Evolutionary conservation across 2,888 invertebrate genomes (phyloP), one percentile per base, ranked within the genome.

Genomic region (Dioctria rufipes): DNA sequence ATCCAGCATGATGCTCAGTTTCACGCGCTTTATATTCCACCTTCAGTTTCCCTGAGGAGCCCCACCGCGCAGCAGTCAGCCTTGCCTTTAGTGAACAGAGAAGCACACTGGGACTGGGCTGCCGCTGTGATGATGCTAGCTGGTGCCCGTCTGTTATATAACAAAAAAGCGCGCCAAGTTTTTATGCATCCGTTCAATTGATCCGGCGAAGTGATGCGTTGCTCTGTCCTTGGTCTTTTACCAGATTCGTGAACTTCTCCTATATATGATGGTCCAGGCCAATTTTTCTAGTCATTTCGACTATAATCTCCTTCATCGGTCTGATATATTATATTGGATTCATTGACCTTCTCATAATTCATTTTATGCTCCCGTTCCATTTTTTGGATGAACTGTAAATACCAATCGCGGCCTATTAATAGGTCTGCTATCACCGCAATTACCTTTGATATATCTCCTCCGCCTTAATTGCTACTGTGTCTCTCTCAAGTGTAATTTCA

Each of bases 111-210:
- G 25, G 25, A 25, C 25, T 25, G 63, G 51, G 40, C 42, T 58
- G 37, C 61, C 3, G n/a, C 54, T 49, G 49, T 37, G 51, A 49
- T 49, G 46, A 9, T 67, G 69, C 51, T 49, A 11, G 13, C 58
- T 73, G 58, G 73, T 73, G 60, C 73, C 11, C 54, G 8, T 67
- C n/a, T 42, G 58, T 80, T 80, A 80, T 73, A 66, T 80, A 80
- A 80, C 46, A 80, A 80, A 80, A 80, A 80, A 80, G 73, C 80
- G 80, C 80, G 80, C 75, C 80, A 80, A 73, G 75, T 80, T 80
- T 80, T 80, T 80, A 80, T 80, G 75, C 80, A 80, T 80, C 80
- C 80, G 80, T 58, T 80, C 75, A 49, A 80, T 66, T 73, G 73
- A 80, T 75, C 69, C 69, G n/a, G 9, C 51, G 66, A 54, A 37